Evolutionary conservation across 2,797 vertebrate species (phyloP).

Genomic region (Otus scops): DNA sequence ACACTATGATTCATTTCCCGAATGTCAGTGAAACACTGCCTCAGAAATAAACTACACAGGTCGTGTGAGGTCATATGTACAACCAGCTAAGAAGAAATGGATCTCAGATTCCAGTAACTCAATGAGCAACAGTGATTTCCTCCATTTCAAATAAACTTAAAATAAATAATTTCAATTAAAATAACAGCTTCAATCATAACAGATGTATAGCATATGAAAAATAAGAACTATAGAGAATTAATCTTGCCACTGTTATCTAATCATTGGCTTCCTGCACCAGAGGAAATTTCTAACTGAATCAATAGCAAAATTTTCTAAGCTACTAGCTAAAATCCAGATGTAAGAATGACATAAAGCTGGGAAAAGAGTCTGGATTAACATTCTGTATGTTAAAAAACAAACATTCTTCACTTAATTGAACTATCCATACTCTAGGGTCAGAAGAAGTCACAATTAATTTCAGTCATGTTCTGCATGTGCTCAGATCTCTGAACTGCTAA

Average conservation of each 20-base stretch:
- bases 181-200: neutral
- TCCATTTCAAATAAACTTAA: neutral
- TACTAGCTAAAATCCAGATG: neutral
- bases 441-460: neutral
- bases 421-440: neutral
- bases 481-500: neutral
- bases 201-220: neutral
- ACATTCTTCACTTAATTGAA: neutral
- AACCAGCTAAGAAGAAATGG: neutral
- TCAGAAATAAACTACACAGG: neutral
- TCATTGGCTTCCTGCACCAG: neutral
- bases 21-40: neutral
- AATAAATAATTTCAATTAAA: constrained; percentile 19
- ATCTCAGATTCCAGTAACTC: neutral
- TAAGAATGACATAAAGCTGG: neutral
- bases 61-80: neutral
- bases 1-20: neutral
- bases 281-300: neutral
- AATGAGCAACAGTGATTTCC: neutral
- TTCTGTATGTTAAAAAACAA: neutral
- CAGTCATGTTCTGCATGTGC: neutral
- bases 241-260: neutral
- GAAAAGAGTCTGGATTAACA: neutral
- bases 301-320: neutral
- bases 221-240: neutral